Conservation (phyloP, 2,113 vertebrate species). For the Tetrax tetrax region DNA sequence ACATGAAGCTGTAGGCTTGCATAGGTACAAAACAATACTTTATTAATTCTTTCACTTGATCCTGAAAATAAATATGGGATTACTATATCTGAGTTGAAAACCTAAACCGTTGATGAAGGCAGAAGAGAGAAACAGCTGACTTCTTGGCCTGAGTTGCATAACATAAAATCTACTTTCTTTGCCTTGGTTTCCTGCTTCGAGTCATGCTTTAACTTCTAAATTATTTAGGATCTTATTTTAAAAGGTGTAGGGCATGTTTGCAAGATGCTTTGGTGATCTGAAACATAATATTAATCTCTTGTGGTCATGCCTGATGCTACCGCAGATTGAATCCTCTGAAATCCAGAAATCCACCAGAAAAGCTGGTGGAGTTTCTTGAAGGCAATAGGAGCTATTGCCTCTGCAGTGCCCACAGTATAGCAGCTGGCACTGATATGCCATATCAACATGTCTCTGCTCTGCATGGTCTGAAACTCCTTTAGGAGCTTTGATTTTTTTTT, state of each 20-base stretch:
- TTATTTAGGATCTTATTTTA: neutral
- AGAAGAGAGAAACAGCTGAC: neutral
- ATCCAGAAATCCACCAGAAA: neutral
- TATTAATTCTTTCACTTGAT: neutral
- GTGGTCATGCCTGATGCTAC: neutral
- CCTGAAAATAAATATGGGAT: neutral
- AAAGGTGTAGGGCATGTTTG: neutral
- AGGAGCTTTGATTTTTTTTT: neutral
- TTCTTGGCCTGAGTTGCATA: neutral
- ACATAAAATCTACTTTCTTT: neutral
- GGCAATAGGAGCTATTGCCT: neutral
- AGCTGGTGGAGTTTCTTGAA: neutral
- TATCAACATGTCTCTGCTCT: neutral
- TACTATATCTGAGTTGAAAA: neutral
- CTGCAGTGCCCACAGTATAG: neutral
- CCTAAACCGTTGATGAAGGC: neutral
- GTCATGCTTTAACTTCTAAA: neutral
- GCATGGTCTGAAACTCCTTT: neutral
- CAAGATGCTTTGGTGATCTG: neutral
- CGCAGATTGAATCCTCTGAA: neutral
- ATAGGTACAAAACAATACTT: neutral
- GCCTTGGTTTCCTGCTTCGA: neutral
- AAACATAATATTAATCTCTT: neutral
- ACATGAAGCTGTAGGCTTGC: neutral
- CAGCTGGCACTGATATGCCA: neutral